phyloP scores from a whole-genome alignment of 1,140 invertebrate genomes.

The Drosophila fuyamai region DNA sequence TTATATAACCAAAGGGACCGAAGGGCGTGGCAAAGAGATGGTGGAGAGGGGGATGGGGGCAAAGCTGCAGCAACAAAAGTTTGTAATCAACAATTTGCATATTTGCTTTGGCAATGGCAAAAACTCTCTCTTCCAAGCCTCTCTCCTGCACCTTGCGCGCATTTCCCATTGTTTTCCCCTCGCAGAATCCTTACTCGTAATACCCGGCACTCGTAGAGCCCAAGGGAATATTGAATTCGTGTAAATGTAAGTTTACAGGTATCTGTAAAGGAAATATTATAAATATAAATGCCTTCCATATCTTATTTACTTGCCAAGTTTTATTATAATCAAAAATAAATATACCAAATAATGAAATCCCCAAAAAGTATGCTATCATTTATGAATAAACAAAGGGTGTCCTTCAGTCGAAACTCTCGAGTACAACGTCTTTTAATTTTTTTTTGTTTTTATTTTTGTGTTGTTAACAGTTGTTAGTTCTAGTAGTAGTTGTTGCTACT shows the following conservation, averaged over 20 bases:
- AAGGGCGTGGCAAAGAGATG: neutral
- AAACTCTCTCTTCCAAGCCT: conserved; percentile 47
- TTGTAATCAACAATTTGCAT: conserved; percentile 84
- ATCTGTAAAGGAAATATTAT: too few species aligned
- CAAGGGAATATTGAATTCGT: neutral
- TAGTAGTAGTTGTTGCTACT: conserved; percentile 52
- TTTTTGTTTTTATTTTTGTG: conserved; percentile 28
- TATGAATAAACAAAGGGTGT: neutral
- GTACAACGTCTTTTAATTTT: neutral
- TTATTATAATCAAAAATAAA: neutral
- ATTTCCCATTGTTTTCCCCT: conserved; percentile 46
- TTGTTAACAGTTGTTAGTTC: conserved; percentile 59
- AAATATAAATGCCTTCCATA: too few species aligned
- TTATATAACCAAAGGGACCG: conserved; percentile 62
- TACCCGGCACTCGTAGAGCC: conserved; percentile 1
- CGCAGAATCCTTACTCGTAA: conserved; percentile 40
- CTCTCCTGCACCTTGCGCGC: conserved; percentile 71
- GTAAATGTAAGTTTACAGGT: too few species aligned
- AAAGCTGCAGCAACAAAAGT: conserved; percentile 62
- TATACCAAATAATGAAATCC: neutral
- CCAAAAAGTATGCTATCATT: conserved; percentile 1
- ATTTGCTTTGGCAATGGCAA: conserved; percentile 79
- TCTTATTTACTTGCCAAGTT: too few species aligned
- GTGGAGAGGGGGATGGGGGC: neutral
- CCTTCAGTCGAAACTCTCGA: neutral